These are phyloP conservation scores for Cheilosia vulpina DNA, from an alignment of 2,888 invertebrate genomes.

Conservation along the genomic window DNA sequence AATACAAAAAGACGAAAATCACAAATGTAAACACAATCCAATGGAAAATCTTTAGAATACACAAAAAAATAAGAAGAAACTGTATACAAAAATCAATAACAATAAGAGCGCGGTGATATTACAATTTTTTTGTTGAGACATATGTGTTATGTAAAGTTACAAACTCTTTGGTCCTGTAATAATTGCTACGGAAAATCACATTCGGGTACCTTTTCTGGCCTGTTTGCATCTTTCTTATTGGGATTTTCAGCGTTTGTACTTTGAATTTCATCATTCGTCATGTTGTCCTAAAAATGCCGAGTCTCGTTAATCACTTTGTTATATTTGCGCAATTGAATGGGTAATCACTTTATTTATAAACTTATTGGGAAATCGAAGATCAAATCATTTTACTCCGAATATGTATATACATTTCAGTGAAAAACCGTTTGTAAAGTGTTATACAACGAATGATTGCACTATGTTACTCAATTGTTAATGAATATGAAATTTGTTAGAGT, in stretches of 20 bases:
- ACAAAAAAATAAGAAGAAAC: constrained; percentile 26
- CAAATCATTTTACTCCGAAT: constrained; percentile 45
- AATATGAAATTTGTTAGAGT: neutral
- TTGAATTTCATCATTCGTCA: constrained; percentile 71
- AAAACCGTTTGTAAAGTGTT: constrained; percentile 70
- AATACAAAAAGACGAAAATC: constrained; percentile 33
- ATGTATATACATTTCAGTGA: constrained; percentile 41
- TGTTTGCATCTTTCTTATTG: constrained; percentile 62
- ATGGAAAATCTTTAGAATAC: constrained; percentile 42
- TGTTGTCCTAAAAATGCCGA: constrained; percentile 45
- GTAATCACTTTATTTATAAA: constrained; percentile 68
- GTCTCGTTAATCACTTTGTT: constrained; percentile 28
- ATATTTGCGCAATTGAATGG: constrained; percentile 44
- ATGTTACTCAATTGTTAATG: neutral
- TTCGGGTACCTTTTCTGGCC: constrained; percentile 67
- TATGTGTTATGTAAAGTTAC: constrained; percentile 48
- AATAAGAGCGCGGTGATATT: constrained; percentile 45
- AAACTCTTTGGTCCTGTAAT: constrained; percentile 28
- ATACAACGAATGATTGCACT: constrained; percentile 56
- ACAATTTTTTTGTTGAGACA: neutral
- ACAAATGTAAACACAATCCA: constrained; percentile 53
- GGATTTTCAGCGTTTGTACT: constrained; percentile 66
- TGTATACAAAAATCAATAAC: constrained; percentile 58
- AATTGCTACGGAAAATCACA: constrained; percentile 5
- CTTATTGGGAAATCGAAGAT: constrained; percentile 63